Conservation (phyloP, 2,888 invertebrate species). For the Cryptocephalus primarius region DNA sequence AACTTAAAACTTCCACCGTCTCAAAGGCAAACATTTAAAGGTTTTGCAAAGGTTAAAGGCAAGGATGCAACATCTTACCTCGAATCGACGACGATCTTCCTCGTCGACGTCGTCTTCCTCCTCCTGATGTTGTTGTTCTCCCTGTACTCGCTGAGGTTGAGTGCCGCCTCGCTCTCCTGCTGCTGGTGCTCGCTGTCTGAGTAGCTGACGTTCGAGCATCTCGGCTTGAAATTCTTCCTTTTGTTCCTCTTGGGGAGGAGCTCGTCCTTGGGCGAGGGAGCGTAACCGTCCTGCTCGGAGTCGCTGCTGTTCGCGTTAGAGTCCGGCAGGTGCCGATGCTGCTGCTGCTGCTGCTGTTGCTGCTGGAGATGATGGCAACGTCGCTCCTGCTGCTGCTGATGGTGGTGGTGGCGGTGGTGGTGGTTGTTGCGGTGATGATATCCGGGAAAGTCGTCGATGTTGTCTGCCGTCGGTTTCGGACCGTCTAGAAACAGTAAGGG, state of each 20-base stretch:
- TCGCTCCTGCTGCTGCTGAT: conserved; percentile 1
- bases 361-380: background rate
- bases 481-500: conserved; percentile 28
- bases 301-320: conserved; percentile 41
- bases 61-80: conserved; percentile 10
- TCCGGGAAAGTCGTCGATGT: conserved; percentile 27
- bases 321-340: conserved; percentile 10
- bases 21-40: background rate
- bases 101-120: conserved; percentile 27
- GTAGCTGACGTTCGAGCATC: conserved; percentile 48
- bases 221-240: conserved; percentile 67
- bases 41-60: too few relatives aligned
- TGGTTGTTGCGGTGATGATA: conserved; percentile 16
- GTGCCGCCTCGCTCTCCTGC: conserved; percentile 17
- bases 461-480: conserved; percentile 31
- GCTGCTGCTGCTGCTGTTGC: conserved; percentile 1
- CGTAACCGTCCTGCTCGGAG: conserved; percentile 39
- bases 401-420: conserved; percentile 8
- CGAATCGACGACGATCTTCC: conserved; percentile 24
- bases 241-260: conserved; percentile 60
- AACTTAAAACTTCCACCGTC: background rate
- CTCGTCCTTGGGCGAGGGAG: conserved; percentile 35
- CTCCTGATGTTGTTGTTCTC: conserved; percentile 32
- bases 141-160: conserved; percentile 19
- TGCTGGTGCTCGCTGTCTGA: conserved; percentile 31